Evolutionary conservation across 1,140 invertebrate genomes (phyloP), one percentile per base, ranked within the genome.

Genomic region (Chironomus tepperi): DNA sequence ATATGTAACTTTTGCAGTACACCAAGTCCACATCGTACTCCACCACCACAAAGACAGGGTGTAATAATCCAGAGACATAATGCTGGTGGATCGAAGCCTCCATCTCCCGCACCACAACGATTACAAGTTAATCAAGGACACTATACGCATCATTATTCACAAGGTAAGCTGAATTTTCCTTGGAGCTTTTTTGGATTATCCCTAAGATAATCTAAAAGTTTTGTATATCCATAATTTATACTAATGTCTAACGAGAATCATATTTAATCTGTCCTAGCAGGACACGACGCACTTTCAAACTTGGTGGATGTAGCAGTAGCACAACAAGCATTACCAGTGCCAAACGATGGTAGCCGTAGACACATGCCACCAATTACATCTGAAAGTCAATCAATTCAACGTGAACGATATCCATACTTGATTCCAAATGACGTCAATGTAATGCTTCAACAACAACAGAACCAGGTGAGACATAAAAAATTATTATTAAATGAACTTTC

Each of bases 281-380:
- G 91, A 19, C 89, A 95, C 79, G 93, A 95, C 81, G 93, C 93
- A 0, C 88, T 96, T 78, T 89, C 90, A 15, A 93, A 91, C 70
- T 83, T 96, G 34, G 94, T 95, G 1, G 93, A 96, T 79, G 91
- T 93, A 7, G 93, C 93, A 12, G 91, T 91, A 0, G 89, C 92
- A 77, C 93, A 94, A 78, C 91, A 91, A 0, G 92, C 90, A 79
- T 79, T 95, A 77, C 92, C 92, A 1, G 93, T 95, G 67, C 93
- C 94, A 0, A 70, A 70, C 18, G 65, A 70, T 79, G 83, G 7
- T 77, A 84, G 7, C 82, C 6, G 65, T 83, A 47, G 83, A 80
- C 77, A 79, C 34, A 80, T 81, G 19, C 81, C 82, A 73, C 77
- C 10, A 76, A 77, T 34, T 76, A 77, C 75, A 70, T 8, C 65